Percentiles rank a stretch among this genome's conserved stretches.
These are phyloP conservation scores for Psilopogon haemacephalus DNA, from an alignment of 2,113 vertebrate species.

Conservation along the genomic window DNA sequence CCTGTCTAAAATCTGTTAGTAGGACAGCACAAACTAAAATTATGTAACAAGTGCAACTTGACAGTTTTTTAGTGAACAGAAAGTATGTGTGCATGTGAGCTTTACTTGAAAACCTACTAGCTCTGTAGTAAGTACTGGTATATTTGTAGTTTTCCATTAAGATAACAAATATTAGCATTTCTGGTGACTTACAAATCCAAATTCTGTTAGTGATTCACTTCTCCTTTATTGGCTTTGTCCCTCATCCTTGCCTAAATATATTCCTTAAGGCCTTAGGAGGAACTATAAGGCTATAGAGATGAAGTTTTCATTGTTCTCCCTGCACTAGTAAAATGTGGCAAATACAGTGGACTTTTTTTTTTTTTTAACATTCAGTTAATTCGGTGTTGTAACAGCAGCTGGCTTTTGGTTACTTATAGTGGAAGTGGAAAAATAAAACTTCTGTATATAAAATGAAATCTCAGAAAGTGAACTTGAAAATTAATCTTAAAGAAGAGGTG, in stretches of 20 bases:
- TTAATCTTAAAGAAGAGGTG: not conserved
- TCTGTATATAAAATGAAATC: not conserved
- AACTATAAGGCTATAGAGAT: not conserved
- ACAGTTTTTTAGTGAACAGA: not conserved
- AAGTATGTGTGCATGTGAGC: not conserved
- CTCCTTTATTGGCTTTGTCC: not conserved
- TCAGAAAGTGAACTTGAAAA: not conserved
- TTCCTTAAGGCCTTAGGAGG: not conserved
- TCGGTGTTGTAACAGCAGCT: not conserved
- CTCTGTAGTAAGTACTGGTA: not conserved
- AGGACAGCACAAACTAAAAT: not conserved
- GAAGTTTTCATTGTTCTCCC: not conserved
- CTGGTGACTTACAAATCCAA: not conserved
- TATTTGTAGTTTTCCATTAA: not conserved
- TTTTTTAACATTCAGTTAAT: not conserved
- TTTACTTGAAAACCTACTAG: not conserved
- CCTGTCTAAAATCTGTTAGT: not conserved
- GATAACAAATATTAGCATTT: not conserved
- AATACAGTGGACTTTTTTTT: not conserved
- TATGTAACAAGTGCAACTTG: not conserved
- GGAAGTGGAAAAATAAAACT: not conserved
- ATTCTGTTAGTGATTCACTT: not conserved
- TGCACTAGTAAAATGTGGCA: not conserved
- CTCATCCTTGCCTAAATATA: not conserved
- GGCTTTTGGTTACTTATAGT: not conserved